These are phyloP conservation scores for Empis stercorea DNA, from an alignment of 2,888 invertebrate genomes.

Conservation along the genomic window DNA sequence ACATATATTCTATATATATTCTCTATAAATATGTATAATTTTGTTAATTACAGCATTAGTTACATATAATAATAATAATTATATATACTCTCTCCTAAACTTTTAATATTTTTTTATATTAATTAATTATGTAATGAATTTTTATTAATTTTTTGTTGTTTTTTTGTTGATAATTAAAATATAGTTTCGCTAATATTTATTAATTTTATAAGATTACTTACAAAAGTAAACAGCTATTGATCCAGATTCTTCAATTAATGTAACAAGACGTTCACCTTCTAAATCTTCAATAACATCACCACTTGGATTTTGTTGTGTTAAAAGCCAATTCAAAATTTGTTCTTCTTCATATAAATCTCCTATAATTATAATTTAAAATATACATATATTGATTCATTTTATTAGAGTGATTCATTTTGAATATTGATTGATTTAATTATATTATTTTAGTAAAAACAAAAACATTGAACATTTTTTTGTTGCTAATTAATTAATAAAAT, in stretches of 20 bases:
- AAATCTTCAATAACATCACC: conserved; percentile 82
- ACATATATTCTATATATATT: neutral
- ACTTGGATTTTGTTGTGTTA: conserved; percentile 84
- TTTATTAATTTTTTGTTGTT: no score
- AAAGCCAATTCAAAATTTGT: conserved; percentile 76
- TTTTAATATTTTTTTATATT: no score
- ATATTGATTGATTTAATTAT: no score
- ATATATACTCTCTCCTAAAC: neutral
- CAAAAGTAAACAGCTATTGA: conserved; percentile 86
- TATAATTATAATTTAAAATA: conserved; percentile 20
- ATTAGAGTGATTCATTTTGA: no score
- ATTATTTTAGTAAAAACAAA: no score
- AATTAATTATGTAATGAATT: no score
- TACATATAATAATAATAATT: neutral
- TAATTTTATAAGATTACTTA: conserved; percentile 44
- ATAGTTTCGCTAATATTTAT: conserved; percentile 13
- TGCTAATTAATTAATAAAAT: no score
- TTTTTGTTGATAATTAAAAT: no score
- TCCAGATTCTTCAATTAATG: conserved; percentile 64
- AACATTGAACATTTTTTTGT: neutral
- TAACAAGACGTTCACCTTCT: conserved; percentile 63
- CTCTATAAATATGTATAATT: neutral
- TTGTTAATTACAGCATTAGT: conserved; percentile 1
- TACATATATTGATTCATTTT: neutral
- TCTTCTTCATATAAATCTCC: conserved; percentile 79